A percentile compares a stretch with the other conserved stretches of the same genome.
Evolutionary conservation across 2,888 invertebrate species (phyloP).

Genomic region (Antitype chi): DNA sequence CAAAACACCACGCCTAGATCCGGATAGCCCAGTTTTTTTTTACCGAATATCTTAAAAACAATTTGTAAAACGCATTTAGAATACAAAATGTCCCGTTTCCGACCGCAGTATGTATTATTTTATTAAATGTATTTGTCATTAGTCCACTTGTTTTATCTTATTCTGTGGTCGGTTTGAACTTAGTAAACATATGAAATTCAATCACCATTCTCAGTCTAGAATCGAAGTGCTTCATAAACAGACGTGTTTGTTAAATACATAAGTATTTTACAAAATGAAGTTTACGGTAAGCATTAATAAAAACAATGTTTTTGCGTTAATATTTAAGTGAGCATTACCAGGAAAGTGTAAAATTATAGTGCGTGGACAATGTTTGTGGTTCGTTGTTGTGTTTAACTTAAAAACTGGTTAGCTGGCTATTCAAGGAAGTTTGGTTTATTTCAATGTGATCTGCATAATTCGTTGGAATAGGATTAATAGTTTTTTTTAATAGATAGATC

Average conservation of each 20-base stretch:
- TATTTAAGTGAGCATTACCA: not conserved
- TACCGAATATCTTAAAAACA: not conserved
- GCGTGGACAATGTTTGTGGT: not conserved
- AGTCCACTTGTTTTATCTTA: constrained; percentile 15
- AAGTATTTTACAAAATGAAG: constrained; percentile 34
- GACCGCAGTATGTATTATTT: constrained; percentile 5
- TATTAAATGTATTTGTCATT: constrained; percentile 20
- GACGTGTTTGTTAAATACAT: constrained; percentile 9
- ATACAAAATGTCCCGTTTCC: constrained; percentile 21
- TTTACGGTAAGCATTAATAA: constrained; percentile 31
- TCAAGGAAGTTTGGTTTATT: constrained; percentile 47
- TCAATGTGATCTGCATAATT: constrained; percentile 15
- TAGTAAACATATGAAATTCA: constrained; percentile 33
- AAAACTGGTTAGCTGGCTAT: constrained; percentile 36
- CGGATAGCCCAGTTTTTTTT: constrained; percentile 22
- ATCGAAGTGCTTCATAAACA: not conserved
- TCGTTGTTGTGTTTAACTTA: not conserved
- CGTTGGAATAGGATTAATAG: not conserved
- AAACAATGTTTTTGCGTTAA: not conserved
- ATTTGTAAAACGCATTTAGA: not conserved
- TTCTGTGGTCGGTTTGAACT: constrained; percentile 37
- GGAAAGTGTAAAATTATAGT: not conserved
- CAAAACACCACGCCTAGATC: not conserved
- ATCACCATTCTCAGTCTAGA: constrained; percentile 31
- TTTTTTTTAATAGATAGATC: not conserved